Conservation (phyloP, 1,140 invertebrate genomes). For the Portunus trituberculatus region DNA sequence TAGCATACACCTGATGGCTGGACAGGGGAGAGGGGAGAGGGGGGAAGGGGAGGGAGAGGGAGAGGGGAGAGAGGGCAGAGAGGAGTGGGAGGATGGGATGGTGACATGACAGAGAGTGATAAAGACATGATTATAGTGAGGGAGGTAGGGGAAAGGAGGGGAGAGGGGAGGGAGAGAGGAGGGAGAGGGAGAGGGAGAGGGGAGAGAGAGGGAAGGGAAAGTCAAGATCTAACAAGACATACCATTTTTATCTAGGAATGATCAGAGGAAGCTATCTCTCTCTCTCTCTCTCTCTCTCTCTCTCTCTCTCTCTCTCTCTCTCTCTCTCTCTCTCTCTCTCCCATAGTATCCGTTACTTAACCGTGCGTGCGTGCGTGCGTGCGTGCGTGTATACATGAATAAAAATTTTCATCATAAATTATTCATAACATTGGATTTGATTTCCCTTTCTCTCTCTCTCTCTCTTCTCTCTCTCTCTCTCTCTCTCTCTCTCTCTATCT, state of each 20-base stretch:
- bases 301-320: constrained; percentile 1
- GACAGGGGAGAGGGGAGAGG: too few species aligned
- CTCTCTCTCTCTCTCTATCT: too few species aligned
- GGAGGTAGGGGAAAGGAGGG: not conserved
- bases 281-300: constrained; percentile 20
- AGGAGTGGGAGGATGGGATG: too few species aligned
- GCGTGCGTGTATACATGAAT: not conserved
- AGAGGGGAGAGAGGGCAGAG: too few species aligned
- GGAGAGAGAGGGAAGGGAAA: not conserved
- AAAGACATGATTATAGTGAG: not conserved
- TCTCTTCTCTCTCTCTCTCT: too few species aligned
- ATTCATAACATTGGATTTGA: not conserved
- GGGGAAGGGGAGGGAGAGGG: too few species aligned
- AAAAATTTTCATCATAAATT: constrained; percentile 14
- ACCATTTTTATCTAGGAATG: not conserved
- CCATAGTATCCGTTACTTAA: not conserved
- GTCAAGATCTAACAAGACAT: not conserved
- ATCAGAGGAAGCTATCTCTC: not conserved
- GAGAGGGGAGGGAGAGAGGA: not conserved
- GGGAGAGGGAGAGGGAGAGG: not conserved
- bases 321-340: constrained; percentile 20
- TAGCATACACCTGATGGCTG: too few species aligned
- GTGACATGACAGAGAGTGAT: too few species aligned
- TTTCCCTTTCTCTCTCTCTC: too few species aligned
- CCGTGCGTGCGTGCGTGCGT: too few species aligned